Base-by-base conservation (phyloP, 2,888 invertebrate species). In the Girardia tigrina region DNA sequence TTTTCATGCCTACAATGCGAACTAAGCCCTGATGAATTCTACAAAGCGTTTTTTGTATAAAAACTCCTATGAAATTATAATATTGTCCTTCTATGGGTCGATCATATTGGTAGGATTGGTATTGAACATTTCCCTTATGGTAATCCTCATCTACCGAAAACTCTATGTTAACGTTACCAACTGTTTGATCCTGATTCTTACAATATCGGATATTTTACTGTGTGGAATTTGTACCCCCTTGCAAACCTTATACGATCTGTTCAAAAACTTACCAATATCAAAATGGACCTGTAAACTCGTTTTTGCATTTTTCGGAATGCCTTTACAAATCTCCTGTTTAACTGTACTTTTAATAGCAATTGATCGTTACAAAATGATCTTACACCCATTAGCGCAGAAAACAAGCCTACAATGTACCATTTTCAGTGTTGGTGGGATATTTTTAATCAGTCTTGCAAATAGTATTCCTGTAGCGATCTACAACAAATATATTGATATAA, bases 301-400 rank as follows among this genome's bases (percentile, higher is more conserved):
- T 23, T 73, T 77, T 29, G 71, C 29, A 14, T 73, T 26, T 8
- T 77, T 77, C 27, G 77, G 77, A 2, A 26, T 77, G 20, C 77
- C 77, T 6, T n/a, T 77, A 14, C 70, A 77, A 28, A 69, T 77
- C n/a, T 70, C 70, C 42, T 77, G 77, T 28, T 27, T 77, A 1
- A 77, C 76, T 12, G 71, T 77, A 14, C 77, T 77, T 23, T 72
- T 77, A 20, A 77, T 77, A 26, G 77, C 77, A 2, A 28, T 77
- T 6, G 77, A 77, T 28, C 77, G 77, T 8, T 77, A 77, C 29
- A 71, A 72, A 4, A 77, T 77, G 42, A 77, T 77, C 28, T 27
- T 77, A 26, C 56, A 77, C 27, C 77, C 77, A 16, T 27, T 77
- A n/a, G 14, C 14, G 16, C 72, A 29, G 1, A 20, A 77, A 14